A percentile compares a stretch with the other conserved stretches of the same genome.
These are phyloP conservation scores for Drosophila micromelanica DNA, from an alignment of 1,140 invertebrate species.

Conservation along the genomic window DNA sequence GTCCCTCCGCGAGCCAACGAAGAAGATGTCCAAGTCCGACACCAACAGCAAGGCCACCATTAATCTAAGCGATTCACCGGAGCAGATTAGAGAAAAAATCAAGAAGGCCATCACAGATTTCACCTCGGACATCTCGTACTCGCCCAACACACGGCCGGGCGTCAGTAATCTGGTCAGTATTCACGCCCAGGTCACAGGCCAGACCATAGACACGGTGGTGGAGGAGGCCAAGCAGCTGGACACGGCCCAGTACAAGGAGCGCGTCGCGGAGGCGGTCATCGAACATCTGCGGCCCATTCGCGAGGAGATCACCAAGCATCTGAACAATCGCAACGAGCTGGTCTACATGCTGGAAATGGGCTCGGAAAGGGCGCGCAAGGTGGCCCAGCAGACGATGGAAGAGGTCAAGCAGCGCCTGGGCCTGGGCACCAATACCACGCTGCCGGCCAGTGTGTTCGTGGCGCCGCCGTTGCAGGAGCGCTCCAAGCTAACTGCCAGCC, in stretches of 20 bases:
- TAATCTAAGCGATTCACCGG: constrained; percentile 91
- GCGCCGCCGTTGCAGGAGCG: constrained; percentile 51
- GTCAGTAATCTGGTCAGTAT: constrained; percentile 95
- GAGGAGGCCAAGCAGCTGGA: constrained; percentile 88
- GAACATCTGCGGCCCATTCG: constrained; percentile 91
- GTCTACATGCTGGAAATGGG: constrained; percentile 89
- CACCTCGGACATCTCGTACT: constrained; percentile 92
- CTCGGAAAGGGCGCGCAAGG: constrained; percentile 87
- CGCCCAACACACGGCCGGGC: constrained; percentile 91
- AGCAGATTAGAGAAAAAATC: constrained; percentile 91
- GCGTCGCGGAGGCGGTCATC: constrained; percentile 90
- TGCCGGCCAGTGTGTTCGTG: constrained; percentile 47
- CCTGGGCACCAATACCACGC: constrained; percentile 71
- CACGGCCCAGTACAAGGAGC: constrained; percentile 92
- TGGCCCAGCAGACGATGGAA: constrained; percentile 88
- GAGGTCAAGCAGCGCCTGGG: constrained; percentile 90
- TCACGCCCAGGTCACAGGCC: constrained; percentile 90
- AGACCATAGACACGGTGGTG: constrained; percentile 89
- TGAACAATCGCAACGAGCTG: constrained; percentile 88
- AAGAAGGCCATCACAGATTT: constrained; percentile 97
- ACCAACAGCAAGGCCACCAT: constrained; percentile 91
- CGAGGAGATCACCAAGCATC: constrained; percentile 86
- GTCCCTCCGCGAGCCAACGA: constrained; percentile 92
- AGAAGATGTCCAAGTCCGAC: constrained; percentile 99
- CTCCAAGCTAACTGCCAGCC: constrained; percentile 43